phyloP scores from a whole-genome alignment of 2,888 invertebrate genomes.

The Reticulitermes lucifugus region DNA sequence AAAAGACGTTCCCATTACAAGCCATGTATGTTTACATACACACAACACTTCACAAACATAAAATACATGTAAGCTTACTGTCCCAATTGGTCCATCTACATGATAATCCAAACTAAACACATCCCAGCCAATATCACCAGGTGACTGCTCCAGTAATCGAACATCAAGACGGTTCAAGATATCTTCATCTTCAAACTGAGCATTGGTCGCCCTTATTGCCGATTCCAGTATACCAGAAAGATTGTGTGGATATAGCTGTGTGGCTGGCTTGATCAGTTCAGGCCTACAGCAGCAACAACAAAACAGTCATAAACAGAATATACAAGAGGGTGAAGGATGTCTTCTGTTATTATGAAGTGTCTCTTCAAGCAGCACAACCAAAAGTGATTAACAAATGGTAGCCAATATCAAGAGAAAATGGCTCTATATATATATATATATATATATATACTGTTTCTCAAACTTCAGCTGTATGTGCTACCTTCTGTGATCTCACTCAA shows the following conservation, averaged over 20 bases:
- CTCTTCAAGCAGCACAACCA: no score
- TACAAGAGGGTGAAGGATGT: no score
- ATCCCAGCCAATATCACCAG: slow-evolving; percentile 90
- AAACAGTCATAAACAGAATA: not conserved
- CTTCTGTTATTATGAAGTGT: no score
- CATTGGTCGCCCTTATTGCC: slow-evolving; percentile 91
- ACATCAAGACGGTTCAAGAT: slow-evolving; percentile 90
- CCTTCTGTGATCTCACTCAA: no score
- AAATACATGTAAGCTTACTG: slow-evolving; percentile 66
- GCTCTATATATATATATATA: no score
- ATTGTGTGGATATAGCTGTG: slow-evolving; percentile 88
- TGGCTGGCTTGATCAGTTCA: slow-evolving; percentile 88
- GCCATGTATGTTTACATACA: not conserved
- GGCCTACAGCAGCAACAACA: slow-evolving; percentile 69
- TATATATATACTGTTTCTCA: no score
- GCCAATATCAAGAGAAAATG: no score
- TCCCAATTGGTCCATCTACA: slow-evolving; percentile 89
- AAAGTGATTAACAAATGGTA: no score
- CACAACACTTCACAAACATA: not conserved
- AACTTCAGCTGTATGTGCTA: no score
- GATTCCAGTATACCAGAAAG: slow-evolving; percentile 86
- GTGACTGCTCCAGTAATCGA: slow-evolving; percentile 72
- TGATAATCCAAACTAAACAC: slow-evolving; percentile 89
- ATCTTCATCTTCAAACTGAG: slow-evolving; percentile 93
- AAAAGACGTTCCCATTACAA: not conserved